Evolutionary conservation across 2,797 vertebrate species (phyloP).

Genomic region (Sebastes elongatus): DNA sequence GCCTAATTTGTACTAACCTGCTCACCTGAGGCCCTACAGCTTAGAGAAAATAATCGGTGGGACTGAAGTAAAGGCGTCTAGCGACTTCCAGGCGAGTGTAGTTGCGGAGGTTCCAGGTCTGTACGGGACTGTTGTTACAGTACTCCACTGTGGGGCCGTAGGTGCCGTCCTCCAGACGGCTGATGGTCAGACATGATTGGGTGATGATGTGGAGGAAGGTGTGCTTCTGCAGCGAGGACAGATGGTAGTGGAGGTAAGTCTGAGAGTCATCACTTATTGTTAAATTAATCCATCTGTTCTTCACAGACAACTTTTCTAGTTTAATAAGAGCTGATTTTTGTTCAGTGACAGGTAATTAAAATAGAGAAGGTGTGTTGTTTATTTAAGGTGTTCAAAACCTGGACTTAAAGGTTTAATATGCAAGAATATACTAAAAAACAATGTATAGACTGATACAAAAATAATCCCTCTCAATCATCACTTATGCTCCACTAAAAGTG

Average conservation of each 20-base stretch:
- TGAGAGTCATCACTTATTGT: slow-evolving; percentile 24
- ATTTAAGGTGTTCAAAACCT: background rate
- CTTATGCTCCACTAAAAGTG: too few relatives aligned
- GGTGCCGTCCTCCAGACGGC: slow-evolving; percentile 87
- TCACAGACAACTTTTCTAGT: background rate
- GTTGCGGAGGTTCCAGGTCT: slow-evolving; percentile 90
- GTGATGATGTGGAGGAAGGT: slow-evolving; percentile 93
- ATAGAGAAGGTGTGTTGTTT: background rate
- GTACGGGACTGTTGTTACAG: slow-evolving; percentile 85
- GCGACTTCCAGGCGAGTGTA: slow-evolving; percentile 89
- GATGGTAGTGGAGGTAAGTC: slow-evolving; percentile 49
- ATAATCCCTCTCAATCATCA: rapidly evolving
- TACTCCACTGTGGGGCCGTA: slow-evolving; percentile 89
- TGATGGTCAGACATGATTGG: slow-evolving; percentile 93
- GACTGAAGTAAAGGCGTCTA: slow-evolving; percentile 89
- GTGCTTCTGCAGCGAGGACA: slow-evolving; percentile 85
- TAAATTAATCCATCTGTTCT: slow-evolving; percentile 21
- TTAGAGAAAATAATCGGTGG: slow-evolving; percentile 93
- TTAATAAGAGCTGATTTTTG: background rate
- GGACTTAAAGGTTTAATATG: background rate
- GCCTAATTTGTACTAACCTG: slow-evolving; percentile 74
- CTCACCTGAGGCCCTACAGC: slow-evolving; percentile 56
- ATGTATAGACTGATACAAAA: too few relatives aligned
- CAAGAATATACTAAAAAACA: rapidly evolving
- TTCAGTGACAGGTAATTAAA: background rate